A percentile compares a stretch with the other conserved stretches of the same genome.
These are phyloP conservation scores for Plutella xylostella DNA, from an alignment of 2,888 invertebrate genomes.

Conservation along the genomic window DNA sequence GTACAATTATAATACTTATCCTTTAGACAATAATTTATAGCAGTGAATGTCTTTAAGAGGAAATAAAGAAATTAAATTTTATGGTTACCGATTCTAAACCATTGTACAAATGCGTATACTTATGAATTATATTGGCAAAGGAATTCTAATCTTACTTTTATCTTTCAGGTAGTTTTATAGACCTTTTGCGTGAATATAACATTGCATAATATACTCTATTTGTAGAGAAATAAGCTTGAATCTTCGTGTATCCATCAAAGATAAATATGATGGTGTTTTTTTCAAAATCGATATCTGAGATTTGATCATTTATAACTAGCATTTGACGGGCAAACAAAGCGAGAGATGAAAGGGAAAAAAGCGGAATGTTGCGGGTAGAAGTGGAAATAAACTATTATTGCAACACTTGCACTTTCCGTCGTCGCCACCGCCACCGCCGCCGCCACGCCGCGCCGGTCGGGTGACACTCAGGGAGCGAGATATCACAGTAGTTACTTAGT, in stretches of 20 bases:
- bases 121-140: conserved; percentile 27
- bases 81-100: too few relatives aligned
- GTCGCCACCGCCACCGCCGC: conserved; percentile 36
- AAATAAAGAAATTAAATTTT: too few relatives aligned
- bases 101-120: too few relatives aligned
- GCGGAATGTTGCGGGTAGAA: conserved; percentile 47
- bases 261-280: not conserved
- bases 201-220: not conserved
- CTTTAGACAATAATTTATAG: too few relatives aligned
- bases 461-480: too few relatives aligned
- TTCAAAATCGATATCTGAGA: conserved; percentile 52
- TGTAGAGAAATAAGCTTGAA: not conserved
- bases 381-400: conserved; percentile 63
- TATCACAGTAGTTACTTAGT: too few relatives aligned
- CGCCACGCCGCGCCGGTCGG: too few relatives aligned
- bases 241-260: too few relatives aligned
- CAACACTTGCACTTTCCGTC: conserved; percentile 67
- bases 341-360: conserved; percentile 28
- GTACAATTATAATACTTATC: too few relatives aligned
- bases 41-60: too few relatives aligned
- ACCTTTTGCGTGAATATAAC: not conserved
- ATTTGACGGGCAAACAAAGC: conserved; percentile 60
- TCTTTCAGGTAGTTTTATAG: conserved; percentile 46
- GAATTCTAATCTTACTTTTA: conserved; percentile 27
- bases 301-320: conserved; percentile 66